Evolutionary conservation across 1,140 invertebrate species (phyloP).

Genomic region (Listronotus bonariensis): DNA sequence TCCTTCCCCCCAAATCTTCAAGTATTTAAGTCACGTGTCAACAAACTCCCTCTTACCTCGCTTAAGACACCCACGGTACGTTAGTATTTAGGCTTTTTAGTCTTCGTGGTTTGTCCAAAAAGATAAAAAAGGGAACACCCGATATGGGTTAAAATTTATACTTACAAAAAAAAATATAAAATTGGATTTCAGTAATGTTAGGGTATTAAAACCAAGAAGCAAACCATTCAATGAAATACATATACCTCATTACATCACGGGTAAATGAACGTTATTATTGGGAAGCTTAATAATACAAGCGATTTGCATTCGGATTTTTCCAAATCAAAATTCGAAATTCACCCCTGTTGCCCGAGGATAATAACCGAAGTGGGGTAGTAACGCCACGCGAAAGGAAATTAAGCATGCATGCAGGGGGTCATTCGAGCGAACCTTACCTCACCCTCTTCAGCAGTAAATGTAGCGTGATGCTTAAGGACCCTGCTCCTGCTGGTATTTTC

Average conservation of each 20-base stretch:
- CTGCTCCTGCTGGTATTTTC: slow-evolving; percentile 23
- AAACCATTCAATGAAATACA: too few relatives aligned
- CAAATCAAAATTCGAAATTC: slow-evolving; percentile 29
- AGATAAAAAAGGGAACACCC: too few relatives aligned
- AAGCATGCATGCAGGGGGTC: slow-evolving; percentile 32
- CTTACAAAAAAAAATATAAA: too few relatives aligned
- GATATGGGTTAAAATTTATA: too few relatives aligned
- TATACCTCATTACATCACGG: slow-evolving; percentile 12
- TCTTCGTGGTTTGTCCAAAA: too few relatives aligned
- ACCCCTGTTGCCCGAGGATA: slow-evolving; percentile 31
- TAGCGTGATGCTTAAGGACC: slow-evolving; percentile 24
- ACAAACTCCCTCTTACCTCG: too few relatives aligned
- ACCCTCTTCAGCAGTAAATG: slow-evolving; percentile 28
- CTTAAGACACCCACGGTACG: too few relatives aligned
- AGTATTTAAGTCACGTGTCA: too few relatives aligned
- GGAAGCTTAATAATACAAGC: slow-evolving; percentile 24
- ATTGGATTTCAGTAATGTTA: too few relatives aligned
- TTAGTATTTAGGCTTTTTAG: too few relatives aligned
- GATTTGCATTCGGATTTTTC: slow-evolving; percentile 29
- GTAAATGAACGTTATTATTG: slow-evolving; percentile 10
- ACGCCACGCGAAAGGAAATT: slow-evolving; percentile 31
- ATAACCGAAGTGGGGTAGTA: slow-evolving; percentile 32
- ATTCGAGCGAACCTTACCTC: slow-evolving; percentile 26
- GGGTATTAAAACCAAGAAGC: too few relatives aligned
- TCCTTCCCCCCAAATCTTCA: too few relatives aligned